phyloP scores from a whole-genome alignment of 2,113 vertebrate species.

The Nettapus auritus region DNA sequence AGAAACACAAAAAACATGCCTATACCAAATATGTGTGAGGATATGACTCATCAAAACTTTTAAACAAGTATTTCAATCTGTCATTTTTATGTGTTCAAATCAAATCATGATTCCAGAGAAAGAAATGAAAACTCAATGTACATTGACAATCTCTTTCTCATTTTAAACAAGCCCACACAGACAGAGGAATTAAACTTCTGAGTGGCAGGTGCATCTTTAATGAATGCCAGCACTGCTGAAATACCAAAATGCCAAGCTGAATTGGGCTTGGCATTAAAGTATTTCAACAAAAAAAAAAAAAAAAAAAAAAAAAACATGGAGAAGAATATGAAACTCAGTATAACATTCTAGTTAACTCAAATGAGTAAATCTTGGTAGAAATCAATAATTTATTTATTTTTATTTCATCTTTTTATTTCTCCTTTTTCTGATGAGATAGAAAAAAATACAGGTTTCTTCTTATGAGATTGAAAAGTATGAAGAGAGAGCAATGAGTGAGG shows the following conservation, averaged over 20 bases:
- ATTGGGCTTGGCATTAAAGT: neutral
- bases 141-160: neutral
- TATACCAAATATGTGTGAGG: neutral
- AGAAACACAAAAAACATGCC: neutral
- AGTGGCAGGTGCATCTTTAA: neutral
- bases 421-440: neutral
- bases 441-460: neutral
- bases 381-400: neutral
- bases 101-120: neutral
- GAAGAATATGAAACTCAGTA: neutral
- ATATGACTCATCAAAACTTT: neutral
- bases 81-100: neutral
- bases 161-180: neutral
- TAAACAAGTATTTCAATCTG: neutral
- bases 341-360: neutral
- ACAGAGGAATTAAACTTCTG: neutral
- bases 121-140: neutral
- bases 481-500: rapidly evolving
- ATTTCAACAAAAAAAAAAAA: too few relatives aligned
- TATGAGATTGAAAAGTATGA: neutral
- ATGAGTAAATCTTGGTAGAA: neutral
- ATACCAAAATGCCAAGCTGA: neutral
- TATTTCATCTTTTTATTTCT: neutral
- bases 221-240: neutral
- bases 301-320: neutral